Evolutionary conservation across 53 echinoderm and acorn worm genomes (phyloP).

Genomic region (Zoroaster sp.): DNA sequence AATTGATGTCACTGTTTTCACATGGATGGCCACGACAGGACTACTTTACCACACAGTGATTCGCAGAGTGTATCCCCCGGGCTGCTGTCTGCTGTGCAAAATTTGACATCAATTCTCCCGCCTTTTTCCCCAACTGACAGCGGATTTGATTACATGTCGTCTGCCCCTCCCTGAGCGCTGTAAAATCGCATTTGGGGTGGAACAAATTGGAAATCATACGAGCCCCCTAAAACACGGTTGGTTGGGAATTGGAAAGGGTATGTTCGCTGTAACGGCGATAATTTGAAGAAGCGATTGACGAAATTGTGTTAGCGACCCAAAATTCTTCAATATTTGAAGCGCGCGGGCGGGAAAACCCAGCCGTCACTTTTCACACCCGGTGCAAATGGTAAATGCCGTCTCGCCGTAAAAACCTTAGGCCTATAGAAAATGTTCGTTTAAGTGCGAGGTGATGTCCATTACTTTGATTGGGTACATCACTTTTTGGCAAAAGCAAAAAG

Average conservation of each 20-base stretch:
- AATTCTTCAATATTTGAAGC: slow-evolving; percentile 43
- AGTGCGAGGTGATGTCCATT: slow-evolving; percentile 21
- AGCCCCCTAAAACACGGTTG: slow-evolving; percentile 57
- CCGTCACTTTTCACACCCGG: slow-evolving; percentile 17
- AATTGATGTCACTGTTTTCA: slow-evolving; percentile 48
- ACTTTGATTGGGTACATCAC: slow-evolving; percentile 53
- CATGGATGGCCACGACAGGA: slow-evolving; percentile 27
- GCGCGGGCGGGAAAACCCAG: slow-evolving; percentile 17
- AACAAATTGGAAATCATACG: slow-evolving; percentile 58
- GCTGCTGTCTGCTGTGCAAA: not conserved
- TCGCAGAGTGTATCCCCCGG: not conserved
- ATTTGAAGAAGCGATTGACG: slow-evolving; percentile 44
- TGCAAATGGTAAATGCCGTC: slow-evolving; percentile 16
- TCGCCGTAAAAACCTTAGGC: not conserved
- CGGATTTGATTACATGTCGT: slow-evolving; percentile 41
- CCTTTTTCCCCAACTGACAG: slow-evolving; percentile 22
- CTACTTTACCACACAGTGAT: slow-evolving; percentile 3
- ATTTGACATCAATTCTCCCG: slow-evolving; percentile 32
- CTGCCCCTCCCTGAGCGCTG: slow-evolving; percentile 55
- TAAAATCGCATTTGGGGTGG: slow-evolving; percentile 50
- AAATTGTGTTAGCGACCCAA: slow-evolving; percentile 52
- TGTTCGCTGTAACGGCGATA: slow-evolving; percentile 36
- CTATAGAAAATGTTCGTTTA: slow-evolving; percentile 1
- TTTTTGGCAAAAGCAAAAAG: slow-evolving; percentile 26
- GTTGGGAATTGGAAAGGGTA: slow-evolving; percentile 54